Evolutionary conservation across 2,888 invertebrate genomes (phyloP), one percentile per base, ranked within the genome.

Genomic region (Cerastis leucographa): DNA sequence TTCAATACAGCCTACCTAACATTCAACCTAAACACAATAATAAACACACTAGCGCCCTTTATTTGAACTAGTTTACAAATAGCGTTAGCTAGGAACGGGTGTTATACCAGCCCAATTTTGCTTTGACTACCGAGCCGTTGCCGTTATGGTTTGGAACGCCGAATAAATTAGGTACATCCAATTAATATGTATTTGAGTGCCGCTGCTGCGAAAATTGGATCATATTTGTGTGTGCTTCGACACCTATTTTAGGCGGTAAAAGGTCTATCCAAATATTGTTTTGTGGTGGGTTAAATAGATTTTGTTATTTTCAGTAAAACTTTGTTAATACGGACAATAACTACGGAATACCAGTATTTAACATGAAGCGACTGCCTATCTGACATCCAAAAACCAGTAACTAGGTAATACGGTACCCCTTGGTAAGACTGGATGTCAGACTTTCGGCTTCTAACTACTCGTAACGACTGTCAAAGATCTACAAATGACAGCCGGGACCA

Each of bases 131-230:
- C 78, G 70, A 71, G 76, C 73, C 81, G 70, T 62, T 17, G 19
- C 66, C 61, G 85, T 59, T 78, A 78, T 83, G 83, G 86, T 83
- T 59, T 75, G 66, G 49, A 78, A 66, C 71, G 25, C 65, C 11
- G 84, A 85, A 84, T 84, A 84, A 86, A 84, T 84, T 86, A 85
- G 85, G 83, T 77, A 85, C 71, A 82, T 82, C 83, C 85, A 85
- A 83, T 83, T 85, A 83, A 85, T 81, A 69, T 77, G 85, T 77
- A 85, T 85, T 85, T 79, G 71, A 76, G 74, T 72, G 83, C 59
- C 54, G 51, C 44, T 68, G 62, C 40, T 64, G 67, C 35, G 71
- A 69, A 77, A 87, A 85, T 83, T 85, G 35, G 86, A 83, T 74
- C 85, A 82, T 81, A 85, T 83, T 83, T 71, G 73, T 35, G 29